A percentile compares a stretch with the other conserved stretches of the same genome.
phyloP scores from a whole-genome alignment of 2,113 vertebrate species.

The Callipepla californica region DNA sequence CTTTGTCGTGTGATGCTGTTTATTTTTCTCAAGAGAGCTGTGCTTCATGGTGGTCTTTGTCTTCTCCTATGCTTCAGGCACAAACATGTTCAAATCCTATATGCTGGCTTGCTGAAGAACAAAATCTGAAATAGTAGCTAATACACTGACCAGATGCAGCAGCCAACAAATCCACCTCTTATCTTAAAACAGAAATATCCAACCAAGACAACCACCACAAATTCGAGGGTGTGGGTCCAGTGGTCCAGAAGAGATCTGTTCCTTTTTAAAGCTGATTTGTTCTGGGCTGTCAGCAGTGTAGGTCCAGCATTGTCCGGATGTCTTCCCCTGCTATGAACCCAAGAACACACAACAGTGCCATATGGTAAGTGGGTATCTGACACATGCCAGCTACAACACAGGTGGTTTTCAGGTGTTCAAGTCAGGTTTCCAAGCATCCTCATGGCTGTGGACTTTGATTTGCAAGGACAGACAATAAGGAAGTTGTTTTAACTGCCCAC shows the following conservation, averaged over 20 bases:
- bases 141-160: neutral
- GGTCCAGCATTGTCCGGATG: neutral
- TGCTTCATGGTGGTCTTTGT: neutral
- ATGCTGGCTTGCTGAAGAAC: neutral
- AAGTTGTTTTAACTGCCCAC: neutral
- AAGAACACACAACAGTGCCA: neutral
- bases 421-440: neutral
- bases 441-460: neutral
- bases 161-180: neutral
- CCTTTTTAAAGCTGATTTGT: neutral
- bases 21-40: neutral
- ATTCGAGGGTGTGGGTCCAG: neutral
- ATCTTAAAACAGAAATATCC: neutral
- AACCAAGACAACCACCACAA: neutral
- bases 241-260: neutral
- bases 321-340: neutral
- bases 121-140: neutral
- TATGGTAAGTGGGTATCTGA: accelerated
- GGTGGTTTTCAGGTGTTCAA: neutral
- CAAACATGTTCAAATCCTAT: neutral
- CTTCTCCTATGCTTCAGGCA: neutral
- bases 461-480: neutral
- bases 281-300: neutral
- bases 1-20: neutral
- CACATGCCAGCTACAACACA: accelerated